A percentile compares a stretch with the other conserved stretches of the same genome.
Evolutionary conservation across 2,888 invertebrate genomes (phyloP).

Genomic region (Blastobasis adustella): DNA sequence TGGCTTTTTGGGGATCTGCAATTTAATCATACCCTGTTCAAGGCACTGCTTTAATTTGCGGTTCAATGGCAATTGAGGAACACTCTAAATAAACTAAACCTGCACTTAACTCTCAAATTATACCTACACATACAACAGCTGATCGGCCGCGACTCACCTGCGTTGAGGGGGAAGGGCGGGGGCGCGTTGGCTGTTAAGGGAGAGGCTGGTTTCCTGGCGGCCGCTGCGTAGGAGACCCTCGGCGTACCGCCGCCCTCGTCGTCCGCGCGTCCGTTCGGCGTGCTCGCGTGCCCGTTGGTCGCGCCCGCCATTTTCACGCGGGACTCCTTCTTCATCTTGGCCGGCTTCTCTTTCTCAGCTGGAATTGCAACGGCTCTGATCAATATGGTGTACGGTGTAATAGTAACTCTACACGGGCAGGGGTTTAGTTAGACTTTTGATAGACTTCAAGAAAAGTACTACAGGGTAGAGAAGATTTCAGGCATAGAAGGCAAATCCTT

Average conservation of each 20-base stretch:
- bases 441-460: too few species aligned
- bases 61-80: too few species aligned
- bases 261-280: conserved; percentile 62
- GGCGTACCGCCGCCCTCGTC: conserved; percentile 59
- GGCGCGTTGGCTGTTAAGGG: conserved; percentile 49
- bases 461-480: too few species aligned
- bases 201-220: conserved; percentile 58
- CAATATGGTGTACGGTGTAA: too few species aligned
- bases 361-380: conserved; percentile 25
- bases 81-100: background rate
- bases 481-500: too few species aligned
- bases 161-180: conserved; percentile 47
- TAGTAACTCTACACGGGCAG: too few species aligned
- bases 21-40: background rate
- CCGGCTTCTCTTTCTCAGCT: conserved; percentile 56
- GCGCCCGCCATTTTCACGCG: conserved; percentile 39
- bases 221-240: conserved; percentile 60
- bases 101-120: background rate
- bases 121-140: background rate
- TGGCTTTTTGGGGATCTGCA: conserved; percentile 51
- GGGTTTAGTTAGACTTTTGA: too few species aligned
- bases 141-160: conserved; percentile 39
- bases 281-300: conserved; percentile 60
- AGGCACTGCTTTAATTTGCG: too few species aligned
- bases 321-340: conserved; percentile 59